Percentiles rank a stretch among this genome's conserved stretches.
phyloP scores from a whole-genome alignment of 2,113 vertebrate species.

The Triplophysa tibetana region DNA sequence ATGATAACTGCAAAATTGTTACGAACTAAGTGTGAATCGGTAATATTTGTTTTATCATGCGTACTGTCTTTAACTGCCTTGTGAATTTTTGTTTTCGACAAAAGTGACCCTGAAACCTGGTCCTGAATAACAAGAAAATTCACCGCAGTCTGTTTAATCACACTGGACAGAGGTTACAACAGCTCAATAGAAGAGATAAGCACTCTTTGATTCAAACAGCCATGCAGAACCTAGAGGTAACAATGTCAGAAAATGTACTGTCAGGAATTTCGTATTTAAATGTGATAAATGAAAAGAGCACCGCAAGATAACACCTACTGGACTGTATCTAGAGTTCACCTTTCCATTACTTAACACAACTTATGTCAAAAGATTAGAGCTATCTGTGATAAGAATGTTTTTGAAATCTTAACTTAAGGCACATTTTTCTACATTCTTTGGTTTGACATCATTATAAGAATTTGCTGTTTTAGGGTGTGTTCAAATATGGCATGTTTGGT shows the following conservation, averaged over 20 bases:
- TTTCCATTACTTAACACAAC: constrained; percentile 56
- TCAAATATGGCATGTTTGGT: no score
- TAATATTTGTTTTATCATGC: constrained; percentile 57
- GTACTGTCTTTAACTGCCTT: constrained; percentile 56
- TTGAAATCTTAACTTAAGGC: no score
- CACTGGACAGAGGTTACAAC: constrained; percentile 95
- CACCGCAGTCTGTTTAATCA: constrained; percentile 86
- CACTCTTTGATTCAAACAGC: constrained; percentile 89
- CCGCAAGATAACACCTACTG: constrained; percentile 26
- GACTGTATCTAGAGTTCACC: constrained; percentile 9
- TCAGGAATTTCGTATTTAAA: constrained; percentile 78
- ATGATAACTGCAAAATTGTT: neutral
- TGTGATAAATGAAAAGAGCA: constrained; percentile 60
- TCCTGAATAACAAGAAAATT: constrained; percentile 87
- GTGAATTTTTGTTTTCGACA: constrained; percentile 74
- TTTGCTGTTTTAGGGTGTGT: no score
- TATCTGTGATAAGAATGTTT: no score
- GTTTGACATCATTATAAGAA: no score
- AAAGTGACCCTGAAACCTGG: constrained; percentile 74
- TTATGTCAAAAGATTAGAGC: constrained; percentile 54
- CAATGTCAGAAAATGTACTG: constrained; percentile 78
- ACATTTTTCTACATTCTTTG: no score
- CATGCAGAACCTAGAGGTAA: constrained; percentile 81
- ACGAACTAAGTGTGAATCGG: constrained; percentile 62
- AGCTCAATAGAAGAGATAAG: constrained; percentile 95